Evolutionary conservation across 1,140 invertebrate genomes (phyloP), one percentile per base, ranked within the genome.

Genomic region (Drepana arcuata): DNA sequence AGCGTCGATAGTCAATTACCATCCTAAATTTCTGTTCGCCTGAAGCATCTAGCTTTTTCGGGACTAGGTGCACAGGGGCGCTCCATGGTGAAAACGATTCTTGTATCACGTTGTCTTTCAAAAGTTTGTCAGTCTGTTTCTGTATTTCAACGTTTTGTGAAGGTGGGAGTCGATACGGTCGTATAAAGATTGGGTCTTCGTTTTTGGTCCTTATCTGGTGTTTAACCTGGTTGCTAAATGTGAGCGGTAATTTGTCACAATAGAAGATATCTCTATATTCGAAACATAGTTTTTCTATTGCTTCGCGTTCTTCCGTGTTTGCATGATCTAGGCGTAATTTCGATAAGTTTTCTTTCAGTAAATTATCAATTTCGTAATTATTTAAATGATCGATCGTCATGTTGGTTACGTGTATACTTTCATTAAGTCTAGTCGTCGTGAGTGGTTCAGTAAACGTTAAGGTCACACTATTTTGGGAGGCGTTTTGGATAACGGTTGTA

Each of bases 241-340:
- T 16, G 9, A 40, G 18, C 0, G 57, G 57, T 37, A 61, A 23
- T 23, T 50, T 10, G 11, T 61, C 44, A 13, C 29, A 50, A 25
- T 57, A 45, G 18, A 61, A 58, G 9, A 63, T 55, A 27, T 58
- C 59, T 30, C 35, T 50, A 39, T 56, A 57, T 33, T 53, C 48
- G 1, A 24, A 21, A 37, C 49, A 60, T 3, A 60, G 7, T n/a
- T 51, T 47, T 5, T 13, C 7, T 16, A 63, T 54, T 10, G 3
- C 1, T 9, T 34, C n/a, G 21, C 28, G 41, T 53, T 53, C 49
- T 23, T 61, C 44, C 1, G 34, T 9, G 16, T 56, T 50, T 23
- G 42, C 31, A 15, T 61, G 44, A 30, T 55, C 42, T 30, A 52
- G 28, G 11, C 41, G 13, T 34, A 57, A 25, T 39, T 57, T 51